Percentiles rank a stretch among this genome's conserved stretches.
These are phyloP conservation scores for Masnerella sp. DNA, from an alignment of 2,888 invertebrate species.

Conservation along the genomic window DNA sequence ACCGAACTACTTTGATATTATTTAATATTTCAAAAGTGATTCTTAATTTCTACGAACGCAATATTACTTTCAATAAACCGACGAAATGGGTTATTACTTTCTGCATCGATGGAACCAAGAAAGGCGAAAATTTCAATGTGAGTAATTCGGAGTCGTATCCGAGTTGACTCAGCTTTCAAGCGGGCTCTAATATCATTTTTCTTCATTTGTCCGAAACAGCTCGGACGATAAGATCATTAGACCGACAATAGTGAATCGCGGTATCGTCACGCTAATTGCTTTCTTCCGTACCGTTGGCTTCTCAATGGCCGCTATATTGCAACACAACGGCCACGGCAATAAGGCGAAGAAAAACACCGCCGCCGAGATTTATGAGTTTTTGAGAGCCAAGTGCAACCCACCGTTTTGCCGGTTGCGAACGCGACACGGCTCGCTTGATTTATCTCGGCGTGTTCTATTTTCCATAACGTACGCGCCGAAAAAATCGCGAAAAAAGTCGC, in stretches of 20 bases:
- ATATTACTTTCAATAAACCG: neutral
- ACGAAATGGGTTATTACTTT: too few species aligned
- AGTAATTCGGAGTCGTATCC: slow-evolving; percentile 20
- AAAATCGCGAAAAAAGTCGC: slow-evolving; percentile 31
- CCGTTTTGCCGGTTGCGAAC: slow-evolving; percentile 62
- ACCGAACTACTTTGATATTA: too few species aligned
- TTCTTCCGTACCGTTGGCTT: slow-evolving; percentile 55
- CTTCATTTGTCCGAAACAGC: slow-evolving; percentile 59
- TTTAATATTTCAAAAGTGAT: too few species aligned
- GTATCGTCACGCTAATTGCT: slow-evolving; percentile 51
- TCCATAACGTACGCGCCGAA: slow-evolving; percentile 42
- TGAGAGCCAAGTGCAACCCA: slow-evolving; percentile 59
- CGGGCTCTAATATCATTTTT: slow-evolving; percentile 50
- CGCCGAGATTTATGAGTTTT: slow-evolving; percentile 64
- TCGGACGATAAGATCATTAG: slow-evolving; percentile 57
- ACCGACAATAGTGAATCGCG: slow-evolving; percentile 50
- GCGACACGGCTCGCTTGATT: slow-evolving; percentile 54
- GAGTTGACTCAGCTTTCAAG: slow-evolving; percentile 17
- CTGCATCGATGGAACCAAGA: neutral
- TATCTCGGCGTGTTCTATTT: slow-evolving; percentile 55
- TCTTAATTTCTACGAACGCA: too few species aligned
- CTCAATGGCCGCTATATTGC: slow-evolving; percentile 57
- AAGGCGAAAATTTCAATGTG: slow-evolving; percentile 12
- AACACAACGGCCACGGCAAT: slow-evolving; percentile 46
- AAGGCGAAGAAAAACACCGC: slow-evolving; percentile 57